phyloP scores from a whole-genome alignment of 2,888 invertebrate genomes.

The Germaria angustata region DNA sequence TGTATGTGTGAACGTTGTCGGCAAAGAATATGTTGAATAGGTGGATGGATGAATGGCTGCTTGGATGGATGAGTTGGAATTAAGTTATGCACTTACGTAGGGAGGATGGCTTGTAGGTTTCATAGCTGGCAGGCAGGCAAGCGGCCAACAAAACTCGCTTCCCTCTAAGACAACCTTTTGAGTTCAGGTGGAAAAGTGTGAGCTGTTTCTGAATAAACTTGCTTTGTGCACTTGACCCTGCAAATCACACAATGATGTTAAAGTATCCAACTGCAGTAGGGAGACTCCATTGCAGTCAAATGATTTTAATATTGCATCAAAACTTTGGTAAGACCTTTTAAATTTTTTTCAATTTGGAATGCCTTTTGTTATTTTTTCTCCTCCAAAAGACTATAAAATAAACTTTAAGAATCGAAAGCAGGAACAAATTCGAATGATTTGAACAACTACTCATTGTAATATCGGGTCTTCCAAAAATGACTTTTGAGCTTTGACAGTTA shows the following conservation, averaged over 20 bases:
- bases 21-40: slow-evolving; percentile 1
- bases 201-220: slow-evolving; percentile 34
- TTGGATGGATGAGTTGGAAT: slow-evolving; percentile 7
- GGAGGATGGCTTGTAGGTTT: slow-evolving; percentile 25
- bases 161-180: slow-evolving; percentile 17
- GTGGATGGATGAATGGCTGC: slow-evolving; percentile 35
- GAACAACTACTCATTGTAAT: too few species aligned
- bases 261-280: slow-evolving; percentile 58
- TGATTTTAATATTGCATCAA: too few species aligned
- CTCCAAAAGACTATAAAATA: too few species aligned
- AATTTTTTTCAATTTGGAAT: too few species aligned
- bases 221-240: slow-evolving; percentile 36
- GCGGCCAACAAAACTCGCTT: background rate
- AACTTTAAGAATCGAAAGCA: too few species aligned
- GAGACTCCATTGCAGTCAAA: background rate
- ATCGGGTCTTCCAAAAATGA: too few species aligned
- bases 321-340: too few species aligned
- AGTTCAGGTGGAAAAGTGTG: slow-evolving; percentile 33
- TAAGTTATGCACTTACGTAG: slow-evolving; percentile 41
- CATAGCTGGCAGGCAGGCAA: slow-evolving; percentile 6
- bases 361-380: too few species aligned
- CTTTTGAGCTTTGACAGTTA: too few species aligned
- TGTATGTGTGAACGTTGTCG: background rate
- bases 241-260: slow-evolving; percentile 29
- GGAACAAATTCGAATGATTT: too few species aligned